A percentile compares a stretch with the other conserved stretches of the same genome.
Evolutionary conservation across 2,113 vertebrate genomes (phyloP).

Genomic region (Taxidea taxus): DNA sequence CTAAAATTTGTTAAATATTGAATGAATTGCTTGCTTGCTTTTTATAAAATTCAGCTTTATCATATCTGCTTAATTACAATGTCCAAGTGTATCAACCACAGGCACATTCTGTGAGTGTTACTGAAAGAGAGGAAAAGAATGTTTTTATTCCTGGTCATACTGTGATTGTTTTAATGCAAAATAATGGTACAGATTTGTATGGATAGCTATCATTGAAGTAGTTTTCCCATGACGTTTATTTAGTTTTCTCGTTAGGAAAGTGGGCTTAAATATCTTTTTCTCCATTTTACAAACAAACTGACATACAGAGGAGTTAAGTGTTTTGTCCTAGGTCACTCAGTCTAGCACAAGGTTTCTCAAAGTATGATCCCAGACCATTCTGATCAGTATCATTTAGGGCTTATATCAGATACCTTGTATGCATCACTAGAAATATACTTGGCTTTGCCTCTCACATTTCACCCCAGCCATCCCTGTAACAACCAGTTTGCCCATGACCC

Average conservation of each 20-base stretch:
- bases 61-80: background rate
- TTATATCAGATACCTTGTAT: background rate
- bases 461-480: background rate
- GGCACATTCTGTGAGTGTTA: background rate
- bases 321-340: background rate
- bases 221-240: background rate
- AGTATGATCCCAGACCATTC: background rate
- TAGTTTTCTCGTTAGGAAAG: background rate
- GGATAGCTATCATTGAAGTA: background rate
- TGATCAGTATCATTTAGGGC: background rate
- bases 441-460: background rate
- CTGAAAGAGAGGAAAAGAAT: background rate
- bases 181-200: background rate
- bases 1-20: slow-evolving; percentile 52
- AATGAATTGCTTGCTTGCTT: slow-evolving; percentile 29
- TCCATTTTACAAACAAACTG: background rate
- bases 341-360: background rate
- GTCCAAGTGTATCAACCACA: background rate
- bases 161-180: background rate
- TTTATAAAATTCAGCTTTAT: slow-evolving; percentile 27
- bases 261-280: background rate
- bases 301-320: background rate
- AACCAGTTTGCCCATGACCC: background rate
- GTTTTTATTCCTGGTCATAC: background rate
- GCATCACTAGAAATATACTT: background rate